Base-by-base conservation (phyloP, 2,113 vertebrate species). In the Phaethornis superciliosus region DNA sequence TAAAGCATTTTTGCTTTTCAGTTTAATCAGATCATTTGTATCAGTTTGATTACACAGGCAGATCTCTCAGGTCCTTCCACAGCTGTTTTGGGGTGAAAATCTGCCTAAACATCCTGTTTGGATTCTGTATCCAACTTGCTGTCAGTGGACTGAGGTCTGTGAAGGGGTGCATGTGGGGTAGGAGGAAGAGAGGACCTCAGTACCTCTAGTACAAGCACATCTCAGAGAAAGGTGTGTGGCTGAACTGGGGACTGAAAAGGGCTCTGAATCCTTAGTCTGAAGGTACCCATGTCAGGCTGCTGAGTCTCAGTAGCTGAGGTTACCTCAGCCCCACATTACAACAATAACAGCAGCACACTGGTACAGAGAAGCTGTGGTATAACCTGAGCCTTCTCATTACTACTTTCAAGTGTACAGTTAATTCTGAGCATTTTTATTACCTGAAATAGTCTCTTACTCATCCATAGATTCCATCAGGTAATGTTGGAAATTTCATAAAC, bases 291-390 rank as follows among this genome's bases (percentile, higher is more conserved):
- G 42, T 35, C 8, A 71, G 18, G 15, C 17, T 92, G 46, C 17
- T 68, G 32, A 12, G 5, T 28, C 12, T 54, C 10, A 10, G 8
- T 15, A 46, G 16, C 58, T 40, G 63, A 47, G 19, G 20, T 68
- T 64, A 40, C 49, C 18, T 51, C 47, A 71, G 55, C 9, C 9
- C 44, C 7, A 1, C 7, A 12, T 4, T 27, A 15, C 28, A 47
- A 28, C 47, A 79, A 3, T 11, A 71, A 24, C 32, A 62, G 37
- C 60, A 59, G 14, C 1, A 1, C 8, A 23, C 4, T 0, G 0
- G 28, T 30, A 22, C 47, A 82, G 62, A 71, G 26, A 82, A 68
- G 27, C 26, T 55, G 27, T 18, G 4, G 10, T 81, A 81, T 62
- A 85, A 59, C 19, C 7, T 19, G 42, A 55, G 15, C 19, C 40